Percentiles rank a stretch among this genome's conserved stretches.
phyloP scores from a whole-genome alignment of 2,888 invertebrate genomes.

The Drosophila algonquin region DNA sequence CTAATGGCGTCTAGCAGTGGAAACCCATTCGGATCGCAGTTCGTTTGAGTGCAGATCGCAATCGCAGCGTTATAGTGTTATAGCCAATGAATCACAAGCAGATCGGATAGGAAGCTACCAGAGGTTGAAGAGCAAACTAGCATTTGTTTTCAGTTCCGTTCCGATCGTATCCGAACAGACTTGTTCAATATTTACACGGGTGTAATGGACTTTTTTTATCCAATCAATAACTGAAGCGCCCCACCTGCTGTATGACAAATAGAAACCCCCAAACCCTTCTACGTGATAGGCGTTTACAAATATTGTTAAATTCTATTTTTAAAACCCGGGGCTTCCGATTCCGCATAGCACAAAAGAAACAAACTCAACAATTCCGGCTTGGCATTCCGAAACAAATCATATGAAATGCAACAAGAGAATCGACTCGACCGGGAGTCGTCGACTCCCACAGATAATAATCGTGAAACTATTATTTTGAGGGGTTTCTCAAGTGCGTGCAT shows the following conservation, averaged over 20 bases:
- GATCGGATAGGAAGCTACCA: neutral
- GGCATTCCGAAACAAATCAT: slow-evolving; percentile 47
- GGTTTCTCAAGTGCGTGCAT: slow-evolving; percentile 18
- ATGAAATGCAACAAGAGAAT: slow-evolving; percentile 18
- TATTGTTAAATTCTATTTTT: slow-evolving; percentile 7
- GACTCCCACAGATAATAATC: slow-evolving; percentile 1
- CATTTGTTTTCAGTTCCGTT: slow-evolving; percentile 18
- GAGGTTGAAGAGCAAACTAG: slow-evolving; percentile 36
- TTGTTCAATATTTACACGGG: slow-evolving; percentile 59
- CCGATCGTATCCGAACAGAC: slow-evolving; percentile 9
- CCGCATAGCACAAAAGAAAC: slow-evolving; percentile 33
- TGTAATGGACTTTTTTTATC: slow-evolving; percentile 48
- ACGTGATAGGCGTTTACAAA: slow-evolving; percentile 59
- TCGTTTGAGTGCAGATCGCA: slow-evolving; percentile 2
- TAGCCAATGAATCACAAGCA: neutral
- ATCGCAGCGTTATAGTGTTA: neutral
- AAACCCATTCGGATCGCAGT: neutral
- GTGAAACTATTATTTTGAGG: neutral
- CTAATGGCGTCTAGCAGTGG: slow-evolving; percentile 41
- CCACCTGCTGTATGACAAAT: slow-evolving; percentile 50
- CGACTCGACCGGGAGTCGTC: neutral
- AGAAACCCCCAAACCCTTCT: slow-evolving; percentile 35
- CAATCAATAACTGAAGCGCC: slow-evolving; percentile 25
- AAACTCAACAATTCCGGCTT: slow-evolving; percentile 51
- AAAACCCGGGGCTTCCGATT: slow-evolving; percentile 52